Evolutionary conservation across 2,888 invertebrate genomes (phyloP), one percentile per base, ranked within the genome.

Genomic region (Xanthorhoe spadicearia): DNA sequence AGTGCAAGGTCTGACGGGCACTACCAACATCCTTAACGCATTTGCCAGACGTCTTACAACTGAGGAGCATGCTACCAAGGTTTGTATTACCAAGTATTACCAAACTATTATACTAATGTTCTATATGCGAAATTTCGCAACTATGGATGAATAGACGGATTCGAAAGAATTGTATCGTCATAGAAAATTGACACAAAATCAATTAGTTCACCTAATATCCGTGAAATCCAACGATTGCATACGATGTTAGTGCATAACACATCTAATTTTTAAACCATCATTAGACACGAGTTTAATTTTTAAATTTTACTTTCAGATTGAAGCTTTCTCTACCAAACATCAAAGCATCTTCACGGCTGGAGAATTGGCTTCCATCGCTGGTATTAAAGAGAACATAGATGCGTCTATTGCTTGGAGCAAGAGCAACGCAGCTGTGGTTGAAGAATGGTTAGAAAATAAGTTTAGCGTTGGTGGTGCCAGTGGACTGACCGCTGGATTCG

Each of bases 1-100:
- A 65, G 92, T 93, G 1, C 92, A 91, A 84, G 89, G 88, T 0
- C 73, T 93, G 35, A 87, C 88, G 15, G 93, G 93, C 18, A 93
- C 92, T 0, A 88, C 90, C 0, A 93, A 90, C 70, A 93, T 93
- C 15, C 77, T 93, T 17, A 92, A 89, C 58, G 87, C 92, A 0
- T 84, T 93, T 4, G 77, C 88, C 1, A 82, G 86, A 62, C 83
- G 89, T 71, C 77, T 93, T 2, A 90, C 86, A 5, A 85, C 86
- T 4, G 62, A 70, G 9, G 80, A 69, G 2, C 91, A 93, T 52
- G 73, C 77, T 0, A 64, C 70, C 2, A 88, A 83, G 84, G 93
- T 92, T 81, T 1, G n/a, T 35, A 10, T 43, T 43, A 43, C 38
- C 9, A 43, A 13, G 13, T 43, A 13, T 43, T 4, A 32, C 7